These are phyloP conservation scores for Bos indicus DNA, from an alignment of 2,113 vertebrate species.

Conservation along the genomic window DNA sequence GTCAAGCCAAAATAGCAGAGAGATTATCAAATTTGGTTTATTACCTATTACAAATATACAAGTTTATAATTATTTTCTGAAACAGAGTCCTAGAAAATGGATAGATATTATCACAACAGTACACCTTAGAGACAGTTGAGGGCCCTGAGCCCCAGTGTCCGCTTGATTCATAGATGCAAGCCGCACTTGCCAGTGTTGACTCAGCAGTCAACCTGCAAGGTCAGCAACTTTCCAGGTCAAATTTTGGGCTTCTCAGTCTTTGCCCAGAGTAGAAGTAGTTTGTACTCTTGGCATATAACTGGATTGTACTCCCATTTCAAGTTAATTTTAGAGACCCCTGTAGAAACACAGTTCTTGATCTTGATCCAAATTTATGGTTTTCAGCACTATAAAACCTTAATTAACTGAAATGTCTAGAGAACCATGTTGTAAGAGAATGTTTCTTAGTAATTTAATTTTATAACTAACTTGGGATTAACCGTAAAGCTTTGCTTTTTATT, in stretches of 20 bases:
- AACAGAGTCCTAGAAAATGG: conserved; percentile 11
- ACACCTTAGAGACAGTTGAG: neutral
- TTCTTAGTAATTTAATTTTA: conserved; percentile 33
- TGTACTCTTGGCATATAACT: neutral
- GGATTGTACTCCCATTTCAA: neutral
- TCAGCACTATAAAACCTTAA: neutral
- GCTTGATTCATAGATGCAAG: neutral
- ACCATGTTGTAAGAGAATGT: neutral
- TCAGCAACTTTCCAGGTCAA: neutral
- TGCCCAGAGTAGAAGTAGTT: neutral
- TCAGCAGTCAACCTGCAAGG: neutral
- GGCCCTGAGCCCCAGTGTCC: neutral
- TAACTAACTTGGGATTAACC: conserved; percentile 30
- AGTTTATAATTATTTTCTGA: conserved; percentile 7
- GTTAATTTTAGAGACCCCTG: conserved; percentile 19
- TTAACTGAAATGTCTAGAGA: conserved; percentile 18
- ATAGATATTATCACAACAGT: neutral
- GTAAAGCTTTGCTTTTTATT: conserved; percentile 50
- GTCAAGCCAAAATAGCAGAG: neutral
- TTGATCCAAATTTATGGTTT: conserved; percentile 37
- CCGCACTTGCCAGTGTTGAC: neutral
- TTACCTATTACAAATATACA: neutral
- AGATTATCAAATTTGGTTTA: neutral
- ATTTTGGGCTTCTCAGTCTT: neutral
- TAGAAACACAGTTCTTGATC: conserved; percentile 4